These are phyloP conservation scores for Lycocerus yunnanus DNA, from an alignment of 2,888 invertebrate genomes.

Conservation along the genomic window DNA sequence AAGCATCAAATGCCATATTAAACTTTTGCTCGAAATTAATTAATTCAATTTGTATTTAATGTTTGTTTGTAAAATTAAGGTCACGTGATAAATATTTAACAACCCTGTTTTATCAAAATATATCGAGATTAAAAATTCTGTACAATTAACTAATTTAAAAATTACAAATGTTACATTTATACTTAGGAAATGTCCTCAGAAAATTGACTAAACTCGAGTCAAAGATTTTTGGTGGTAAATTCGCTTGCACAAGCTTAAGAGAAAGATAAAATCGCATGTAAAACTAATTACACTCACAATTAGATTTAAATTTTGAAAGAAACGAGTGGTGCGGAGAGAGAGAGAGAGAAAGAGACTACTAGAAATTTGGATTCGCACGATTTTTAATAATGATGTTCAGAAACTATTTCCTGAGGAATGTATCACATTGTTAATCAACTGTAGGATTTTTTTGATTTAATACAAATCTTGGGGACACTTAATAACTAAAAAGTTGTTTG, in stretches of 20 bases:
- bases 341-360: constrained; percentile 32
- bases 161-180: background rate
- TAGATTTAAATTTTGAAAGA: background rate
- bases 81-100: background rate
- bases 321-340: background rate
- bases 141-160: background rate
- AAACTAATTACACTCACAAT: background rate
- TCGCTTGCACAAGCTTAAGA: background rate
- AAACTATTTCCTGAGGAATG: constrained; percentile 55
- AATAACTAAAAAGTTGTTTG: constrained; percentile 16
- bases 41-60: background rate
- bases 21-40: background rate
- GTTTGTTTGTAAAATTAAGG: background rate
- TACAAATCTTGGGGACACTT: constrained; percentile 22
- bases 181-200: background rate
- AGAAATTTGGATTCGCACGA: constrained; percentile 50
- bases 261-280: background rate
- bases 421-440: constrained; percentile 50
- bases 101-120: background rate
- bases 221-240: background rate
- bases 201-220: background rate
- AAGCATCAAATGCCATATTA: background rate
- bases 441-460: constrained; percentile 17
- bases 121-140: background rate
- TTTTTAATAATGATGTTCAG: constrained; percentile 47